Evolutionary conservation across 2,888 invertebrate genomes (phyloP).

Genomic region (Melieria omissa): DNA sequence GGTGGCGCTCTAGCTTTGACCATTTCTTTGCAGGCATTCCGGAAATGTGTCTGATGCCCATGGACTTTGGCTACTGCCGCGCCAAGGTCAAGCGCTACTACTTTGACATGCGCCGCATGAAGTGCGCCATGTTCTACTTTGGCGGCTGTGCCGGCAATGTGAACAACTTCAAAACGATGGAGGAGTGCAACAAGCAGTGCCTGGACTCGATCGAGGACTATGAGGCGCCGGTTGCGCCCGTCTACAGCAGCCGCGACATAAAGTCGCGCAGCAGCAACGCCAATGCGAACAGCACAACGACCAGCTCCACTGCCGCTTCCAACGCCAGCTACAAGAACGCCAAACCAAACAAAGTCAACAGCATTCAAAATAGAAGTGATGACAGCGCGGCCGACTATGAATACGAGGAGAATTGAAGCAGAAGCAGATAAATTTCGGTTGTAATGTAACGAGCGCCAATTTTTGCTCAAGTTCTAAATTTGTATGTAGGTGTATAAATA

Average conservation of each 20-base stretch:
- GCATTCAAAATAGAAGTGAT: conserved; percentile 27
- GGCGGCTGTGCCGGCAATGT: conserved; percentile 80
- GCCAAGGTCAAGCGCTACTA: conserved; percentile 81
- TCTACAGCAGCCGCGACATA: conserved; percentile 21
- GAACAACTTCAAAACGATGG: conserved; percentile 76
- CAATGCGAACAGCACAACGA: conserved; percentile 2
- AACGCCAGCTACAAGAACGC: conserved; percentile 20
- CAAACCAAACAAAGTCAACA: conserved; percentile 15
- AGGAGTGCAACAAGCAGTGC: conserved; percentile 69
- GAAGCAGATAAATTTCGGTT: neutral
- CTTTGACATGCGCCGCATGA: conserved; percentile 70
- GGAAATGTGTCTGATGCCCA: conserved; percentile 76
- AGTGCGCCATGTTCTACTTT: conserved; percentile 78
- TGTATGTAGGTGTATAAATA: neutral
- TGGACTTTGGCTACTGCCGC: conserved; percentile 78
- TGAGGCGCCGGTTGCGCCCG: conserved; percentile 13
- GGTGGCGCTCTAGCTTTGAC: neutral
- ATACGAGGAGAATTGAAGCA: conserved; percentile 23
- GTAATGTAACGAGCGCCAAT: neutral
- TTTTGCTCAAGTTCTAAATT: neutral
- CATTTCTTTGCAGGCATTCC: conserved; percentile 47
- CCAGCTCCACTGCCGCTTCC: conserved; percentile 4
- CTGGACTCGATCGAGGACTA: conserved; percentile 41
- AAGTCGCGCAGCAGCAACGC: conserved; percentile 7
- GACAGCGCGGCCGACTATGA: conserved; percentile 29